These are phyloP conservation scores for Pangasianodon gigas DNA, from an alignment of 2,113 vertebrate species.

Conservation along the genomic window DNA sequence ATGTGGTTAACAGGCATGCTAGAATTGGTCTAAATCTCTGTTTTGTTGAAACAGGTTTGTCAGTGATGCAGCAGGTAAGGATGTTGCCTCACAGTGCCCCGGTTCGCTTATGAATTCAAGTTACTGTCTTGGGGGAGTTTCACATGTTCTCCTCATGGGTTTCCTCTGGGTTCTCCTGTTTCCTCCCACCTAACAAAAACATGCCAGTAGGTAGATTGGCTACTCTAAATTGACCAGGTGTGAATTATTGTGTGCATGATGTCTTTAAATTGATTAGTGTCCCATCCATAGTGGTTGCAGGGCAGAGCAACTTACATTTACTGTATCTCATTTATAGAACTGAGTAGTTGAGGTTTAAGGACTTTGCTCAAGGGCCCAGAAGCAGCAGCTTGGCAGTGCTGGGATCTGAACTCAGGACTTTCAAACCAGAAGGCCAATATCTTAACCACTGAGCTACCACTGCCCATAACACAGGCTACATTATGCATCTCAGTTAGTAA, in stretches of 20 bases:
- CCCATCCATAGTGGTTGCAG: neutral
- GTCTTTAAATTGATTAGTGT: neutral
- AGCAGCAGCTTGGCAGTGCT: neutral
- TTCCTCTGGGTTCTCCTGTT: neutral
- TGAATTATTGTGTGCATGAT: neutral
- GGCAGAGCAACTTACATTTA: neutral
- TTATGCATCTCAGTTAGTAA: neutral
- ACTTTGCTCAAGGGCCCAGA: neutral
- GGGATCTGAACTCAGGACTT: neutral
- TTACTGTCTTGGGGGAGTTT: neutral
- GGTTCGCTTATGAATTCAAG: neutral
- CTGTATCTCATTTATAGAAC: neutral
- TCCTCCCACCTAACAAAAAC: neutral
- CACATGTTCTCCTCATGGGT: too few species aligned
- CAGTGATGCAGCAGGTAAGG: neutral
- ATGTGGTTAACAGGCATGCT: neutral
- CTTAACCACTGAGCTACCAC: neutral
- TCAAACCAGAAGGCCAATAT: neutral
- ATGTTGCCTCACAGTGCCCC: neutral
- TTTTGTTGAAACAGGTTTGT: neutral
- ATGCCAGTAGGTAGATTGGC: neutral
- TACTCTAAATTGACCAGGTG: neutral
- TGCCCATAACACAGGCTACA: neutral
- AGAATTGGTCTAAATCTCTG: neutral
- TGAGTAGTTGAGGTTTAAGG: neutral